A percentile compares a stretch with the other conserved stretches of the same genome.
Evolutionary conservation across 2,113 vertebrate genomes (phyloP).

Genomic region (Nannobrachium achirus): DNA sequence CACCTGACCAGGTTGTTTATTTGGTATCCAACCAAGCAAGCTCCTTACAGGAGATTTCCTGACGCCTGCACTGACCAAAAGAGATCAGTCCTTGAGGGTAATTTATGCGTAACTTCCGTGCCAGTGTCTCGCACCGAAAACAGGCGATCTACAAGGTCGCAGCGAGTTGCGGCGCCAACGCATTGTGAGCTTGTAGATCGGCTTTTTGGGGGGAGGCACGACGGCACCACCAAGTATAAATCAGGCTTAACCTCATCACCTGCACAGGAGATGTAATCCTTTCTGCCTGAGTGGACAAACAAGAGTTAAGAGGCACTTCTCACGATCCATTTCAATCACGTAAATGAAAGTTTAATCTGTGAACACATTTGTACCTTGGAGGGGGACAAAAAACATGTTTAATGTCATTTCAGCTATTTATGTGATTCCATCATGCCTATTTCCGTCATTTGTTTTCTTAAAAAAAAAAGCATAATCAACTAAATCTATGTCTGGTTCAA

Average conservation of each 20-base stretch:
- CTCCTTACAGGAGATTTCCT: constrained; percentile 64
- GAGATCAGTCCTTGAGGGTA: constrained; percentile 30
- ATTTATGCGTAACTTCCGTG: neutral
- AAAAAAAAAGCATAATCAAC: no score
- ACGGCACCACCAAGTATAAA: neutral
- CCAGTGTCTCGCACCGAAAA: neutral
- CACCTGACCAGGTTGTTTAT: constrained; percentile 43
- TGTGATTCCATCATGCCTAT: no score
- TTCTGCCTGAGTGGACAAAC: neutral
- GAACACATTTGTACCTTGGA: no score
- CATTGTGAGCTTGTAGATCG: no score
- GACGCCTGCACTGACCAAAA: constrained; percentile 60
- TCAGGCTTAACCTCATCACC: neutral
- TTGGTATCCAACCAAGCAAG: constrained; percentile 51
- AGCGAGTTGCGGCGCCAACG: neutral
- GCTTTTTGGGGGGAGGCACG: no score
- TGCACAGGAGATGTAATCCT: neutral
- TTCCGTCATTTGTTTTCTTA: no score
- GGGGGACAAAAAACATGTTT: no score
- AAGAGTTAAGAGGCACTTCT: no score
- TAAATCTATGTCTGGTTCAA: no score
- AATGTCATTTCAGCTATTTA: no score
- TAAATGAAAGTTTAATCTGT: no score
- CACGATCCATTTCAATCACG: no score
- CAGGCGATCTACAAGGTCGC: neutral